A percentile compares a stretch with the other conserved stretches of the same genome.
Evolutionary conservation across 1,140 invertebrate genomes (phyloP).

Genomic region (Drosophila sucinea): DNA sequence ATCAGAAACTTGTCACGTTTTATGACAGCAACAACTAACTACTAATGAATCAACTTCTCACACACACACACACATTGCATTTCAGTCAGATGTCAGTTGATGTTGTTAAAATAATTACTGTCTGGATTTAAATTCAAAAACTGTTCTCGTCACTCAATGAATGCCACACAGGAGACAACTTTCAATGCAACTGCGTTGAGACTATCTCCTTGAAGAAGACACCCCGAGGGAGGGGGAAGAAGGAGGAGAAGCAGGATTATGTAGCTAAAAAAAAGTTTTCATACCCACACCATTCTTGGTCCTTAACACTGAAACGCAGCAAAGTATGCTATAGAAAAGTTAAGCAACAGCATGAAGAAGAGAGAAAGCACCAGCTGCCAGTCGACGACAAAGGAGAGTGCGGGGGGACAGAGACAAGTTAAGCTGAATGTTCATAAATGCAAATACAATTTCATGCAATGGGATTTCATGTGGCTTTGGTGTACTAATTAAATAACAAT

Average conservation of each 20-base stretch:
- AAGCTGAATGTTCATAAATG: slow-evolving; percentile 31
- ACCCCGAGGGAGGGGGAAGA: not conserved
- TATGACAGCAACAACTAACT: not conserved
- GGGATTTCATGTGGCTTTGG: not conserved
- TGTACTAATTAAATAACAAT: slow-evolving; percentile 50
- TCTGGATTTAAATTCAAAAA: slow-evolving; percentile 36
- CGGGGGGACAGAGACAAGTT: not conserved
- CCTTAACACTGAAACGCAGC: slow-evolving; percentile 38
- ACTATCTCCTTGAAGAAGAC: slow-evolving; percentile 14
- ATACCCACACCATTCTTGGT: slow-evolving; percentile 14
- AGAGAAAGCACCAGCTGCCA: slow-evolving; percentile 16
- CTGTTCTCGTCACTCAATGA: slow-evolving; percentile 43
- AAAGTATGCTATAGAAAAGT: slow-evolving; percentile 43
- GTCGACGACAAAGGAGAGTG: not conserved
- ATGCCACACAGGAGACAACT: slow-evolving; percentile 24
- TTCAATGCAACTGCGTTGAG: slow-evolving; percentile 2
- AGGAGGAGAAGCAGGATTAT: slow-evolving; percentile 28
- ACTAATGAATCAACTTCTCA: slow-evolving; percentile 9
- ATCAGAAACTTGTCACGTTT: slow-evolving; percentile 8
- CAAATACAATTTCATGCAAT: slow-evolving; percentile 7
- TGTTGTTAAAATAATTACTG: slow-evolving; percentile 56
- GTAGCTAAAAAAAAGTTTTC: slow-evolving; percentile 40
- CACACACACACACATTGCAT: not conserved
- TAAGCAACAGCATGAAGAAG: slow-evolving; percentile 7
- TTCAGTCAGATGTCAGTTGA: slow-evolving; percentile 12